These are phyloP conservation scores for Arctia plantaginis DNA, from an alignment of 2,888 invertebrate species.

Conservation along the genomic window DNA sequence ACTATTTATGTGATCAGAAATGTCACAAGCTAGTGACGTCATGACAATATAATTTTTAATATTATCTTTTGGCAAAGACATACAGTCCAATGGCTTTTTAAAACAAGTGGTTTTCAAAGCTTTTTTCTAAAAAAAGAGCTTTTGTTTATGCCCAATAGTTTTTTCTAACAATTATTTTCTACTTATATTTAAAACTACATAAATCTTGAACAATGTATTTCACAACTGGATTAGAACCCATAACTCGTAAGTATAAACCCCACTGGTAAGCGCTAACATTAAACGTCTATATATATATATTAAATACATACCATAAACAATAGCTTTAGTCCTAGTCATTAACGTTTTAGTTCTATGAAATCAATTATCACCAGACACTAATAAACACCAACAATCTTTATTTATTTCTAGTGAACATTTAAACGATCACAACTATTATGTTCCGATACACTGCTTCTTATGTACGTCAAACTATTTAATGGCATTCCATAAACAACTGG, in stretches of 20 bases:
- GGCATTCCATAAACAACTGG: not conserved
- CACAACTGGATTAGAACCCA: not conserved
- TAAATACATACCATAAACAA: conserved; percentile 26
- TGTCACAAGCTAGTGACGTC: conserved; percentile 11
- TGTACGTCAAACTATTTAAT: not conserved
- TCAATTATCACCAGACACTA: not conserved
- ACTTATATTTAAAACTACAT: too few relatives aligned
- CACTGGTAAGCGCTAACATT: not conserved
- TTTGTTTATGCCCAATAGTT: too few relatives aligned
- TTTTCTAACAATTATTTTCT: too few relatives aligned
- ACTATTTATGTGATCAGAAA: conserved; percentile 35
- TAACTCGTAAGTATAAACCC: not conserved
- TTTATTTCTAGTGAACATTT: not conserved
- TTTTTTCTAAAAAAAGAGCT: too few relatives aligned
- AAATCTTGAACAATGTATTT: too few relatives aligned
- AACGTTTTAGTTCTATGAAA: conserved; percentile 1
- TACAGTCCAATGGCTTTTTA: not conserved
- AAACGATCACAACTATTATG: not conserved
- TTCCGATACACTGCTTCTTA: not conserved
- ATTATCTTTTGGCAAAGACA: not conserved
- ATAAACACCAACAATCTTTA: not conserved
- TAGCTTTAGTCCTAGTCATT: conserved; percentile 6
- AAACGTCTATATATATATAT: not conserved
- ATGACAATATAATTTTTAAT: not conserved
- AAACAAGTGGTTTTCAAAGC: not conserved